phyloP scores from a whole-genome alignment of 2,113 vertebrate genomes.

The Melozone crissalis region DNA sequence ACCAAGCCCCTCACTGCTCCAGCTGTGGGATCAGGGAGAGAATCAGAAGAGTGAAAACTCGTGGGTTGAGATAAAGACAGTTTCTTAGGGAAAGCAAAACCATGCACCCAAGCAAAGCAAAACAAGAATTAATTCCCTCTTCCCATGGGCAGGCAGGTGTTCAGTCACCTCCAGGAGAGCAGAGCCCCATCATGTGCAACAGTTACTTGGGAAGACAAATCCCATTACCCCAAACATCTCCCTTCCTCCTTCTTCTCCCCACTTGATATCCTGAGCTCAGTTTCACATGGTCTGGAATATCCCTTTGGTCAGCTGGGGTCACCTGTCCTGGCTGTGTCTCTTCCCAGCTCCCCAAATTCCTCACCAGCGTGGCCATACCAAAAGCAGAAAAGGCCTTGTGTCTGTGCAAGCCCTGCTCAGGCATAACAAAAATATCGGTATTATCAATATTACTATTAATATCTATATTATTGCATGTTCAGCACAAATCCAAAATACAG shows the following conservation, averaged over 20 bases:
- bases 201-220: background rate
- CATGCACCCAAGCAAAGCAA: background rate
- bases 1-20: background rate
- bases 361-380: accelerated
- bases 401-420: background rate
- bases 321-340: background rate
- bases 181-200: background rate
- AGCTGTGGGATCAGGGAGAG: background rate
- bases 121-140: background rate
- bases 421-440: background rate
- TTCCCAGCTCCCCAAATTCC: accelerated
- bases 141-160: background rate
- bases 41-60: background rate
- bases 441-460: background rate
- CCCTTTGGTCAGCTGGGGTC: background rate
- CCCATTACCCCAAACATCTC: background rate
- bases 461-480: background rate
- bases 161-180: background rate
- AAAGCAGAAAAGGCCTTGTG: background rate
- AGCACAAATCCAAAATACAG: background rate
- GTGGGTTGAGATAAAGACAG: background rate
- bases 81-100: background rate
- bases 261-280: background rate
- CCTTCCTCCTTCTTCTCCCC: background rate
- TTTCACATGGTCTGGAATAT: background rate